Evolutionary conservation across 2,113 vertebrate species (phyloP).

Genomic region (Pao palembangensis): DNA sequence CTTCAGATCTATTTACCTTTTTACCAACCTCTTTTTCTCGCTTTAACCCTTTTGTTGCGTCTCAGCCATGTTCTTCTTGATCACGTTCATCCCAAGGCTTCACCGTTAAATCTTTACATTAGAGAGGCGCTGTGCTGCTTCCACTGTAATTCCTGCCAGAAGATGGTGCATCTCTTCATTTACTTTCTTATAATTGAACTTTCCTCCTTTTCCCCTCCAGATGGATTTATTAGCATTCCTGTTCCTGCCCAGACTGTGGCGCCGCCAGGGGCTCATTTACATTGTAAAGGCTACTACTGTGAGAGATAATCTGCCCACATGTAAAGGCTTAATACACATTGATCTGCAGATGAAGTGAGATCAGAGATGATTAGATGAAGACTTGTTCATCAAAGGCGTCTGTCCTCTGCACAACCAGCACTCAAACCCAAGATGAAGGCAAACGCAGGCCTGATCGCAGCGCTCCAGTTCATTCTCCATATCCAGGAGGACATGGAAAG

Average conservation of each 20-base stretch:
- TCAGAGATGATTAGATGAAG: slow-evolving; percentile 49
- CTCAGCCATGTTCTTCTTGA: slow-evolving; percentile 3
- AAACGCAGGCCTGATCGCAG: not conserved
- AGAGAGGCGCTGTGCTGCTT: slow-evolving; percentile 17
- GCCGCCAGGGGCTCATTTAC: slow-evolving; percentile 16
- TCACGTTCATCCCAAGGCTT: slow-evolving; percentile 28
- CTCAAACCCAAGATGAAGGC: slow-evolving; percentile 11
- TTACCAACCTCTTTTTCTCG: not conserved
- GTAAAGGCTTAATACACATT: slow-evolving; percentile 50
- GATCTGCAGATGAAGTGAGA: slow-evolving; percentile 51
- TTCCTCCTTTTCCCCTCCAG: slow-evolving; percentile 30
- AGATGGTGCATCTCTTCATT: slow-evolving; percentile 25
- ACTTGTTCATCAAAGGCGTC: slow-evolving; percentile 21
- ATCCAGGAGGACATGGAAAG: too few species aligned
- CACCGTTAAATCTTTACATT: slow-evolving; percentile 46
- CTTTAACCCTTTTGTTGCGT: not conserved
- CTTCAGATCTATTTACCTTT: not conserved
- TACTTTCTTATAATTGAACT: slow-evolving; percentile 36
- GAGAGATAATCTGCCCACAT: slow-evolving; percentile 44
- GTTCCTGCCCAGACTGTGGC: slow-evolving; percentile 3
- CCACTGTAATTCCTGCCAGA: slow-evolving; percentile 31
- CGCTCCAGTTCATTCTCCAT: too few species aligned
- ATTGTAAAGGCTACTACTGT: slow-evolving; percentile 16
- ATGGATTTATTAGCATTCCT: slow-evolving; percentile 38
- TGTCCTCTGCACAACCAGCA: not conserved